These are phyloP conservation scores for Motacilla alba DNA, from an alignment of 2,113 vertebrate species.

Conservation along the genomic window DNA sequence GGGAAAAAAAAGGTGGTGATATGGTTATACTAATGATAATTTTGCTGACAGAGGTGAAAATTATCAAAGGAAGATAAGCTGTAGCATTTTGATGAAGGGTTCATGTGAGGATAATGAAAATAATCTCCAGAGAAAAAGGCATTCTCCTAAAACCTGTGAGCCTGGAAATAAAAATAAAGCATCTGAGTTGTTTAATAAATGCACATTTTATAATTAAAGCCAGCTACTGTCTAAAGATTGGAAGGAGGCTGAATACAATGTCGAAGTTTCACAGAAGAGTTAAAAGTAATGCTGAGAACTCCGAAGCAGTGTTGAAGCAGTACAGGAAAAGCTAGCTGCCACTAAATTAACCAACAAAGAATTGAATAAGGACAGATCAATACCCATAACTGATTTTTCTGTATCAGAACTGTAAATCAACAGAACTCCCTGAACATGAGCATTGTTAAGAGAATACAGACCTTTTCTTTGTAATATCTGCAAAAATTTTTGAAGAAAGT, in stretches of 20 bases:
- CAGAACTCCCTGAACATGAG: background rate
- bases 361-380: slow-evolving; percentile 20
- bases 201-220: background rate
- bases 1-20: background rate
- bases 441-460: background rate
- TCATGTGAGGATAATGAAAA: background rate
- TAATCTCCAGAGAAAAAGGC: background rate
- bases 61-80: background rate
- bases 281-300: background rate
- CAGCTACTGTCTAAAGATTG: background rate
- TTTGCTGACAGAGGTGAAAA: slow-evolving; percentile 7
- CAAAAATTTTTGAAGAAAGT: background rate
- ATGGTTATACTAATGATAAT: background rate
- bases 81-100: background rate
- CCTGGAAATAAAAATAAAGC: slow-evolving; percentile 7
- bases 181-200: background rate
- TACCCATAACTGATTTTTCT: slow-evolving; percentile 3
- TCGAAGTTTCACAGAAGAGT: background rate
- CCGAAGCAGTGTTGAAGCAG: background rate
- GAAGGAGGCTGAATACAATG: background rate
- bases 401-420: slow-evolving; percentile 9
- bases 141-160: background rate
- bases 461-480: background rate
- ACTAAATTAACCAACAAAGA: slow-evolving; percentile 5
- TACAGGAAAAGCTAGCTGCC: background rate